These are phyloP conservation scores for Carduelis carduelis DNA, from an alignment of 2,797 vertebrate species.

Conservation along the genomic window DNA sequence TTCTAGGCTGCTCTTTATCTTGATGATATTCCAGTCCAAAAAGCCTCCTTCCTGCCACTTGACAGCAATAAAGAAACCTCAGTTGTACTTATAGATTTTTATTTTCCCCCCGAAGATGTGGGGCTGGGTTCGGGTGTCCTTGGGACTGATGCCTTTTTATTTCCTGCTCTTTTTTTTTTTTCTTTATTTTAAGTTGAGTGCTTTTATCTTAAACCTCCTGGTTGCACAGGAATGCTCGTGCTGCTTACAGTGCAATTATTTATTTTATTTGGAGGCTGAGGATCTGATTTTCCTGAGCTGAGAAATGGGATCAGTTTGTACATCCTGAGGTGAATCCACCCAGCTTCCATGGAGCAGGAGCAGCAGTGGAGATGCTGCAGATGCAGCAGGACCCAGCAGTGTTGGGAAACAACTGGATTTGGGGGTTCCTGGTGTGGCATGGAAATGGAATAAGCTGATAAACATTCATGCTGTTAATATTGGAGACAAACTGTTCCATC, in stretches of 20 bases:
- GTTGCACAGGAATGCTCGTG: not conserved
- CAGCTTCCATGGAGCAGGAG: not conserved
- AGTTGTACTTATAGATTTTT: conserved; percentile 9
- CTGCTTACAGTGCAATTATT: conserved; percentile 5
- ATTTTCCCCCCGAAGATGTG: not conserved
- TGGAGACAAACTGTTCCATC: not conserved
- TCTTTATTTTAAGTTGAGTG: not conserved
- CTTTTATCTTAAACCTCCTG: conserved; percentile 21
- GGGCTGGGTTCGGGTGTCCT: not conserved
- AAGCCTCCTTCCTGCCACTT: conserved; percentile 40
- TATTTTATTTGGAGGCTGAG: conserved; percentile 24
- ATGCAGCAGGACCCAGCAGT: not conserved
- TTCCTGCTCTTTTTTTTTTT: not conserved
- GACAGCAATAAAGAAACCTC: conserved; percentile 49
- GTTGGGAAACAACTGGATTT: fast-evolving
- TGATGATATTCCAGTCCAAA: conserved; percentile 50
- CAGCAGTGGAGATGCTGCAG: not conserved
- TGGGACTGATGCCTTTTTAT: not conserved
- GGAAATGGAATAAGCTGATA: not conserved
- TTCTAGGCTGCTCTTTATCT: conserved; percentile 54
- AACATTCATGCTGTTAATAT: not conserved
- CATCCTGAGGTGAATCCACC: not conserved
- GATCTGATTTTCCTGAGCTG: not conserved
- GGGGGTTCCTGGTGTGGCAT: not conserved
- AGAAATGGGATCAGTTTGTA: not conserved